Conservation (phyloP, 2,888 invertebrate species). For the Enchytraeus crypticus region DNA sequence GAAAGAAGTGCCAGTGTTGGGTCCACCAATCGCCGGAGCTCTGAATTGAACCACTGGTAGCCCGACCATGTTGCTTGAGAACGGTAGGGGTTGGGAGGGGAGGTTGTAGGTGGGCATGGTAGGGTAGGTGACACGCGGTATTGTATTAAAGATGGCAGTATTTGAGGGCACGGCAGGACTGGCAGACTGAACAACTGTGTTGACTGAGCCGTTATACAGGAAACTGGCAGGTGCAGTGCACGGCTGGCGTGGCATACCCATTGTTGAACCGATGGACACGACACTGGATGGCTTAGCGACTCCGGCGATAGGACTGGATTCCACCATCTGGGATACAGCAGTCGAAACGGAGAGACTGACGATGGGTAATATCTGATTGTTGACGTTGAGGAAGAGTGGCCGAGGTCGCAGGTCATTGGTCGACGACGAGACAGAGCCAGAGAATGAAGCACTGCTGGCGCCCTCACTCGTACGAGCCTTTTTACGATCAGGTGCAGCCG, state of each 20-base stretch:
- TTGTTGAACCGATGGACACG: background rate
- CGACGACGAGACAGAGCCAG: background rate
- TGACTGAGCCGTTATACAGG: background rate
- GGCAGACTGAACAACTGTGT: background rate
- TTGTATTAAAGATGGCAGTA: background rate
- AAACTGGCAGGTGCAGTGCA: background rate
- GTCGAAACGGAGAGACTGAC: too few relatives aligned
- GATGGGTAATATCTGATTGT: conserved; percentile 12
- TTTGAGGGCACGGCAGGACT: background rate
- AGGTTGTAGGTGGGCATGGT: conserved; percentile 15
- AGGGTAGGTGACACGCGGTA: too few relatives aligned
- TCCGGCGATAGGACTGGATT: too few relatives aligned
- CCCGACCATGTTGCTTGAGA: conserved; percentile 6
- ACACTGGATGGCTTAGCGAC: background rate
- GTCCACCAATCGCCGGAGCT: background rate
- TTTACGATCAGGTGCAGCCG: conserved; percentile 17
- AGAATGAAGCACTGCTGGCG: background rate
- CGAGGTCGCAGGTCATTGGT: conserved; percentile 1
- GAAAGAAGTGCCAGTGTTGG: background rate
- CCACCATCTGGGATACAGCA: too few relatives aligned
- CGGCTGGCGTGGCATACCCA: background rate
- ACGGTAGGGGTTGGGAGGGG: conserved; percentile 12
- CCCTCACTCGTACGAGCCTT: conserved; percentile 1
- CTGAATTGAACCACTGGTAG: conserved; percentile 1
- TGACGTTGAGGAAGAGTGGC: conserved; percentile 17